A percentile compares a stretch with the other conserved stretches of the same genome.
phyloP scores from a whole-genome alignment of 2,888 invertebrate genomes.

The Mesorhabditis belari region DNA sequence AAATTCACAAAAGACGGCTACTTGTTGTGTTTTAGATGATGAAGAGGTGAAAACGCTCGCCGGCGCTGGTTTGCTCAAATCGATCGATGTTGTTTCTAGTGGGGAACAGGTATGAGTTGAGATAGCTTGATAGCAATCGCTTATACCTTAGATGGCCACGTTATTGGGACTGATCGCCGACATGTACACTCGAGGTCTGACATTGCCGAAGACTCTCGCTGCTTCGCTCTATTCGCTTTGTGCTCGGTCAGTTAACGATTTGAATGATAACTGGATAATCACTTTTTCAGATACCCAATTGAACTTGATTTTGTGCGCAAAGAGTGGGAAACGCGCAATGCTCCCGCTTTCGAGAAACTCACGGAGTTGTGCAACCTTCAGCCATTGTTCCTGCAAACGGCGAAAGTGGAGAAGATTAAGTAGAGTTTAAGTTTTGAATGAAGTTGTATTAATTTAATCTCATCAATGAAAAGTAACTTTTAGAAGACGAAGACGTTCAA shows the following conservation, averaged over 20 bases:
- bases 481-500: not conserved
- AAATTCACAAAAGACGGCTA: not conserved
- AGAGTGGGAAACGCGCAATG: not conserved
- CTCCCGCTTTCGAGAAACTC: conserved; percentile 3
- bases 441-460: too few relatives aligned
- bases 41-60: conserved; percentile 2
- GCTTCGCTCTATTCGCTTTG: not conserved
- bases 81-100: conserved; percentile 16
- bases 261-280: not conserved
- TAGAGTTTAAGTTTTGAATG: too few relatives aligned
- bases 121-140: too few relatives aligned
- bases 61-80: conserved; percentile 5
- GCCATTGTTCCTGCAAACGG: not conserved
- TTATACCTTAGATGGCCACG: not conserved
- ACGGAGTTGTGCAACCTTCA: conserved; percentile 8
- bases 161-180: not conserved
- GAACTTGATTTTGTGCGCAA: not conserved
- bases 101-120: not conserved
- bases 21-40: not conserved
- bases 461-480: not conserved
- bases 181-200: too few relatives aligned
- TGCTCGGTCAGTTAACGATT: not conserved
- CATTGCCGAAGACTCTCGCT: not conserved
- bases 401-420: too few relatives aligned
- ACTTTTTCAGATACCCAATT: not conserved